A percentile compares a stretch with the other conserved stretches of the same genome.
Conservation (phyloP, 2,797 vertebrate genomes). For the Varecia variegata region DNA sequence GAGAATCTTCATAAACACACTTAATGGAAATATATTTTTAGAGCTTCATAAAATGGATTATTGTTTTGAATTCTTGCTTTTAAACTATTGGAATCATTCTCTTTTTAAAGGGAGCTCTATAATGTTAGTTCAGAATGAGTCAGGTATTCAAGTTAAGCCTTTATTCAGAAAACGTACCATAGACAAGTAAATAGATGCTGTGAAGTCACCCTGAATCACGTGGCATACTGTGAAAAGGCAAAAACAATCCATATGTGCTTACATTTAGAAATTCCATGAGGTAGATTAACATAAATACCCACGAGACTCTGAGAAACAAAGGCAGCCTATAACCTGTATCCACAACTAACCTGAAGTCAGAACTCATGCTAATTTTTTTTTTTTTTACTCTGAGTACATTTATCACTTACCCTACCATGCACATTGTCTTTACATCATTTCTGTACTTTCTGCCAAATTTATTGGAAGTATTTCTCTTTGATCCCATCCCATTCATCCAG, state of each 20-base stretch:
- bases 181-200: neutral
- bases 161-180: neutral
- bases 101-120: neutral
- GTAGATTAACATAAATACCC: slow-evolving; percentile 15
- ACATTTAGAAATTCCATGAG: neutral
- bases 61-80: slow-evolving; percentile 36
- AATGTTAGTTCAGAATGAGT: neutral
- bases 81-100: neutral
- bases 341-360: neutral
- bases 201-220: neutral
- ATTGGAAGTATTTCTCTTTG: neutral
- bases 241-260: neutral
- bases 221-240: neutral
- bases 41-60: slow-evolving; percentile 2
- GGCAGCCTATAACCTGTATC: neutral
- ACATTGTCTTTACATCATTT: neutral
- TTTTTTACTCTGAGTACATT: neutral
- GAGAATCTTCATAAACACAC: neutral
- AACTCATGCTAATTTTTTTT: neutral
- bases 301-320: neutral
- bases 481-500: neutral
- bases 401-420: neutral
- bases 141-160: neutral
- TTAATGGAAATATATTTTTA: slow-evolving; percentile 31
- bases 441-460: neutral